phyloP scores from a whole-genome alignment of 2,797 vertebrate species.

The Rhabdophis nuchalis region DNA sequence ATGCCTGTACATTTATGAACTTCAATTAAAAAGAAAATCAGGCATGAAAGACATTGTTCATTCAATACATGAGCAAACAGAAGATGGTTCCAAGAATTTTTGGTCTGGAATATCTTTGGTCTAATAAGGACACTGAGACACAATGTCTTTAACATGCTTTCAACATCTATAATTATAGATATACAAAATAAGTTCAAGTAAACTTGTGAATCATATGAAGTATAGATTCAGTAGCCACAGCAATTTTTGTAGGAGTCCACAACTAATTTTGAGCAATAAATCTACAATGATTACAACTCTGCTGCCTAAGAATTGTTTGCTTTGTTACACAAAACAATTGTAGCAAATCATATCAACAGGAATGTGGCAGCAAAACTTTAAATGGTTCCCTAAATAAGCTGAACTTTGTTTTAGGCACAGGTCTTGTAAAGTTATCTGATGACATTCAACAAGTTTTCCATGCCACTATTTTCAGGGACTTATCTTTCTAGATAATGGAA shows the following conservation, averaged over 20 bases:
- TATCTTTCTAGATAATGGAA: constrained; percentile 15
- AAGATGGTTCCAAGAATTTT: background rate
- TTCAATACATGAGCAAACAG: background rate
- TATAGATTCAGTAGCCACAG: background rate
- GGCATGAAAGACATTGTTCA: background rate
- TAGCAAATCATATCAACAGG: background rate
- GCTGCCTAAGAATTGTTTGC: background rate
- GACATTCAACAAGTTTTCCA: background rate
- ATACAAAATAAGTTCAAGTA: background rate
- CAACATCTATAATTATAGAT: background rate
- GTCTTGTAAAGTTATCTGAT: background rate
- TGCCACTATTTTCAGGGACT: constrained; percentile 2
- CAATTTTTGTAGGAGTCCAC: background rate
- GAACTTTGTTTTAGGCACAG: background rate
- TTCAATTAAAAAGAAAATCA: background rate
- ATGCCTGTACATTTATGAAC: background rate
- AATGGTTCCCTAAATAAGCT: background rate
- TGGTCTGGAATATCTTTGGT: background rate
- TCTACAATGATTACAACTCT: background rate
- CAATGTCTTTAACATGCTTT: background rate
- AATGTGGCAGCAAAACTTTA: background rate
- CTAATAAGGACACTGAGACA: background rate
- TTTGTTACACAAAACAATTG: background rate
- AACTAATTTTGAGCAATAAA: background rate
- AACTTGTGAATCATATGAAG: background rate